phyloP scores from a whole-genome alignment of 2,888 invertebrate species.

The Plutella xylostella region DNA sequence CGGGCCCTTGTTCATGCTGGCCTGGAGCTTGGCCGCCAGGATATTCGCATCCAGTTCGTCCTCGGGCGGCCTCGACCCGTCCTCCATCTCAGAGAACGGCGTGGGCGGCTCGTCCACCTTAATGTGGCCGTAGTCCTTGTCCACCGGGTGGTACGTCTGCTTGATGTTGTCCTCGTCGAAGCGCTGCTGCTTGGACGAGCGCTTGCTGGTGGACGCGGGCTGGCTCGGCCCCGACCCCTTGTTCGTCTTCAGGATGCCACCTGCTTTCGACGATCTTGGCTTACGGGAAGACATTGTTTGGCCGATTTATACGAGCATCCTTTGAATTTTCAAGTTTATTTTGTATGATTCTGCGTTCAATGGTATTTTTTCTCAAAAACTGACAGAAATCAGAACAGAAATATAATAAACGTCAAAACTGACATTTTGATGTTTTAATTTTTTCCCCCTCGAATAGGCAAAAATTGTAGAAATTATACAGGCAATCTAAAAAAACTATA shows the following conservation, averaged over 20 bases:
- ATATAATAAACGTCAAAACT: too few relatives aligned
- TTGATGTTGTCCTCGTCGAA: slow-evolving; percentile 99
- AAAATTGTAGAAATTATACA: too few relatives aligned
- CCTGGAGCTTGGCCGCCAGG: slow-evolving; percentile 78
- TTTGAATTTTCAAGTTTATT: too few relatives aligned
- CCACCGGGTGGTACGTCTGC: slow-evolving; percentile 96
- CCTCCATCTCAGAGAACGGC: slow-evolving; percentile 76
- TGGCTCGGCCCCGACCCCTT: slow-evolving; percentile 84
- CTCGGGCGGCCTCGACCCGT: slow-evolving; percentile 68
- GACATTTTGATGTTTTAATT: too few relatives aligned
- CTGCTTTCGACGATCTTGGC: too few relatives aligned
- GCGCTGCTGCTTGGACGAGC: slow-evolving; percentile 78
- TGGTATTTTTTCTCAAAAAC: too few relatives aligned
- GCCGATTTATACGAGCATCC: not conserved
- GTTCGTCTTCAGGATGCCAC: slow-evolving; percentile 90
- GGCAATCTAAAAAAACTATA: too few relatives aligned
- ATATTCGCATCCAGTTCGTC: slow-evolving; percentile 77
- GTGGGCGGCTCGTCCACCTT: slow-evolving; percentile 98
- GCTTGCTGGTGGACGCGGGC: slow-evolving; percentile 55
- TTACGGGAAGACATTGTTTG: slow-evolving; percentile 73
- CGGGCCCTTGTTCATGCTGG: slow-evolving; percentile 64
- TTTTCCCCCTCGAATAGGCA: too few relatives aligned
- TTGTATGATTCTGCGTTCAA: too few relatives aligned
- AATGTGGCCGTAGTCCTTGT: slow-evolving; percentile 99
- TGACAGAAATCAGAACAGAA: too few relatives aligned